Conservation (phyloP, 2,888 invertebrate species). For the Branchellion lobata region DNA sequence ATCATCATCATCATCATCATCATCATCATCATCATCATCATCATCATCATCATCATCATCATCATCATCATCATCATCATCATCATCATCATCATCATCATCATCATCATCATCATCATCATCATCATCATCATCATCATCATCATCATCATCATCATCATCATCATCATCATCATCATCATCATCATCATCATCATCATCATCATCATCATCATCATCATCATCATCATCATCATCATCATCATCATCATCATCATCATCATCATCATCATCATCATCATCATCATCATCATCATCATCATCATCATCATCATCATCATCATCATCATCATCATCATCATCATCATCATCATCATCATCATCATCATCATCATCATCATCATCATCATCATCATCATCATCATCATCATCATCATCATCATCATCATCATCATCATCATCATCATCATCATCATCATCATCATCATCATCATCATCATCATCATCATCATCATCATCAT, state of each 20-base stretch:
- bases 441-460: constrained; percentile 35
- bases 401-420: constrained; percentile 45
- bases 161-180: constrained; percentile 5
- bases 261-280: constrained; percentile 32
- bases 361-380: constrained; percentile 43
- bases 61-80: constrained; percentile 40
- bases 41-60: constrained; percentile 43
- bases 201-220: constrained; percentile 10
- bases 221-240: constrained; percentile 16
- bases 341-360: constrained; percentile 45
- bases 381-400: constrained; percentile 45
- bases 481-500: constrained; percentile 32
- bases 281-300: constrained; percentile 24
- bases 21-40: constrained; percentile 19
- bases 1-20: constrained; percentile 16
- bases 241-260: constrained; percentile 17
- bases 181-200: constrained; percentile 16
- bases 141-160: constrained; percentile 35
- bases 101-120: constrained; percentile 42
- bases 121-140: constrained; percentile 6
- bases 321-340: constrained; percentile 42
- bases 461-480: constrained; percentile 39
- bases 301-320: constrained; percentile 42
- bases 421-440: constrained; percentile 38
- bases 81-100: constrained; percentile 15